Evolutionary conservation across 2,797 vertebrate species (phyloP), one percentile per base, ranked within the genome.

Genomic region (Lacerta viridis): DNA sequence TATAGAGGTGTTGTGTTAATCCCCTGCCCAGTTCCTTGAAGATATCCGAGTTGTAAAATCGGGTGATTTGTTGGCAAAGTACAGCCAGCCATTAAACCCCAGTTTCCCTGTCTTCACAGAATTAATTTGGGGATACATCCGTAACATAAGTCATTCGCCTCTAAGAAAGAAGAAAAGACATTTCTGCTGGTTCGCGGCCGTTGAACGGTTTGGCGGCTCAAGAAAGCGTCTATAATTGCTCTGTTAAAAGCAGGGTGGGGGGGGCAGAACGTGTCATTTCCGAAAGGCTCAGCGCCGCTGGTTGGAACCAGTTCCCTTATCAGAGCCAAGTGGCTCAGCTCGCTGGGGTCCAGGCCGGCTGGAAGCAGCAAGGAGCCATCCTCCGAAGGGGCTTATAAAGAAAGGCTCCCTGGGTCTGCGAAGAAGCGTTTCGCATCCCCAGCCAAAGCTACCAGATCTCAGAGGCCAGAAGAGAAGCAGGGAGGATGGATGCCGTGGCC

Each of bases 291-390:
- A 15, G 66, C 36, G 15, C 46, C 83, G 85, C 81, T 66, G 82
- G 87, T 1, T 89, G 9, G 55, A 93, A 88, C 87, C 90, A 88
- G 91, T 78, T 91, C n/a, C 36, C 84, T 92, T 90, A 87, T 84
- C 20, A 0, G 88, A 79, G 33, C 43, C 0, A 18, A 5, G 4
- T 55, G 85, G 86, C 29, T 25, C 71, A 85, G 82, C 82, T 81
- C 18, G 55, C 7, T 71, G 77, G 91, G 68, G 81, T 64, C 84
- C 85, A 92, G 50, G 86, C 77, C 43, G 83, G 88, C 83, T 89
- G 1, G 86, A 91, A 85, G 89, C 90, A 91, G 93, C 84, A 66
- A n/a, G 9, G 33, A 89, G 27, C 66, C 50, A 46, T 82, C 90
- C 89, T 74, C 18, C 46, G 0, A 6, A 85, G 18, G 15, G 82